Evolutionary conservation across 1,140 invertebrate species (phyloP).

Genomic region (Platyscapa corneri): DNA sequence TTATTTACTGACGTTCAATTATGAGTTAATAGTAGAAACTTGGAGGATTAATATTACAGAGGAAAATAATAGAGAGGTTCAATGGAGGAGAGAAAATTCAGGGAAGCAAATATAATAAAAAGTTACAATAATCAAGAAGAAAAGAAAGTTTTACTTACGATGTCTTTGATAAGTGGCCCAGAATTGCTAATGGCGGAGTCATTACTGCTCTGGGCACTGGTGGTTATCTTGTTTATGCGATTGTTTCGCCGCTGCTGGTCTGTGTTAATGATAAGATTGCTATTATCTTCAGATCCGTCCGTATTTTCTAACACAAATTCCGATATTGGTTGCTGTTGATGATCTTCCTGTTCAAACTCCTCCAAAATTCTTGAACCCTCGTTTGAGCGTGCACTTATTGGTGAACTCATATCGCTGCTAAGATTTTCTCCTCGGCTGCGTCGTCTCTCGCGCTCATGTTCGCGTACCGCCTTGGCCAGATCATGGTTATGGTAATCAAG

Average conservation of each 20-base stretch:
- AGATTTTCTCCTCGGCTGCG: constrained; percentile 65
- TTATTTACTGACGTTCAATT: no score
- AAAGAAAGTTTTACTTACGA: constrained; percentile 5
- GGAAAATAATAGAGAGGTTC: no score
- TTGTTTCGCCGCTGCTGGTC: constrained; percentile 35
- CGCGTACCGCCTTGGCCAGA: constrained; percentile 65
- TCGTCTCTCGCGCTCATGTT: constrained; percentile 66
- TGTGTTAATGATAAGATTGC: constrained; percentile 4
- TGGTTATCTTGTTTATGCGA: constrained; percentile 47
- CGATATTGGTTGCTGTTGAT: constrained; percentile 43
- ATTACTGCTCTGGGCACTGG: constrained; percentile 14
- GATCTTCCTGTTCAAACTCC: constrained; percentile 64
- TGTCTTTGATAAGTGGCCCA: background rate
- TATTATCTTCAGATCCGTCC: constrained; percentile 28
- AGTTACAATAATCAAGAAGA: no score
- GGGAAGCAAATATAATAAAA: no score
- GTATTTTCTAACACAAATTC: background rate
- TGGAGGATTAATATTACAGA: no score
- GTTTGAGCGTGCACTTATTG: constrained; percentile 64
- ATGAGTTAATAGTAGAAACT: no score
- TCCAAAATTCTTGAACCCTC: constrained; percentile 66
- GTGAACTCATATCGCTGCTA: constrained; percentile 67
- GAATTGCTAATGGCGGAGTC: background rate
- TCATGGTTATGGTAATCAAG: constrained; percentile 71
- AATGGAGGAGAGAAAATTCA: no score